These are phyloP conservation scores for Drosophila pectinifera DNA, from an alignment of 1,140 invertebrate species.

Conservation along the genomic window DNA sequence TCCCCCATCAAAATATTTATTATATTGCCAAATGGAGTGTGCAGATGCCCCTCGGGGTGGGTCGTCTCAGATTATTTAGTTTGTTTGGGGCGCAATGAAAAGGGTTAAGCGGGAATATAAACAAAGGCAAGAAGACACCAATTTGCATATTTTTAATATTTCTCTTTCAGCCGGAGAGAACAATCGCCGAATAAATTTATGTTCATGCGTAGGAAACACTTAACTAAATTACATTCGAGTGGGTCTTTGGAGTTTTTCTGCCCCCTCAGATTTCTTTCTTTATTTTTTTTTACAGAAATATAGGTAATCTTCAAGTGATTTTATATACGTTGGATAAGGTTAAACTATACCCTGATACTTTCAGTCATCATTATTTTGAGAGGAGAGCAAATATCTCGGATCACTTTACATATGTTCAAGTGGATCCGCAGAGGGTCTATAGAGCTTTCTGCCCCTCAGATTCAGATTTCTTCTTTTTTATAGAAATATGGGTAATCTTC, in stretches of 20 bases:
- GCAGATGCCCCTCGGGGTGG: conserved; percentile 14
- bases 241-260: neutral
- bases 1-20: conserved; percentile 65
- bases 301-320: neutral
- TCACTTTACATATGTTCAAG: too few species aligned
- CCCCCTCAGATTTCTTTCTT: neutral
- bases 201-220: conserved; percentile 75
- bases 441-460: neutral
- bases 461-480: neutral
- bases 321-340: too few species aligned
- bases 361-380: too few species aligned
- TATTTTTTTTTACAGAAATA: neutral
- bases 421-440: neutral
- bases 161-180: conserved; percentile 48
- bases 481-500: neutral
- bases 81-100: conserved; percentile 63
- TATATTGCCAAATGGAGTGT: conserved; percentile 79
- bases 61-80: conserved; percentile 32
- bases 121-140: conserved; percentile 67
- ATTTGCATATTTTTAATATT: conserved; percentile 83
- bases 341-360: too few species aligned
- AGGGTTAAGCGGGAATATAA: conserved; percentile 71
- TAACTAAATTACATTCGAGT: conserved; percentile 76
- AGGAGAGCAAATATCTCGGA: too few species aligned
- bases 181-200: conserved; percentile 62